Evolutionary conservation across 2,888 invertebrate genomes (phyloP), one percentile per base, ranked within the genome.

Genomic region (Dione juno): DNA sequence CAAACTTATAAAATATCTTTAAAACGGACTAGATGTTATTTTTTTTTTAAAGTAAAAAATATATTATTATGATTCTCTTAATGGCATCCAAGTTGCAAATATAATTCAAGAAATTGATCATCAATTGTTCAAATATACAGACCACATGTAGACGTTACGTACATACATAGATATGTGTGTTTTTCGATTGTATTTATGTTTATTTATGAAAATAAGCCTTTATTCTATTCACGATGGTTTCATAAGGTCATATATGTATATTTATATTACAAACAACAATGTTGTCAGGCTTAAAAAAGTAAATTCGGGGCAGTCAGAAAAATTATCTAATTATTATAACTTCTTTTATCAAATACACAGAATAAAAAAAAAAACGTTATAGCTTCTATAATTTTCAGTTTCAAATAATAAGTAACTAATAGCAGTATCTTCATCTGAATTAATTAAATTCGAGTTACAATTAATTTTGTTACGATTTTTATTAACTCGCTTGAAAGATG

Each of bases 151-250:
- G 59, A 68, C 70, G 67, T 66, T 67, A 37, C 14, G 14, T n/a
- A 59, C 35, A 45, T 35, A 57, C n/a, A 54, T 54, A 54, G 11
- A 57, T 64, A 68, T 59, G 19, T 53, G 45, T 45, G 61, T 64
- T 48, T 14, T 74, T 66, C 69, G 50, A 61, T 57, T 69, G 69
- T 68, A 19, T 57, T 58, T 67, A 66, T 76, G 35, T 75, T 72
- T 78, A 64, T 74, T 75, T 77, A 75, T 75, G 73, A 73, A 76
- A 76, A 75, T 76, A 76, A 66, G 73, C 59, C 70, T 72, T 67
- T 71, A 74, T 75, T 75, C 69, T 69, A 66, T 66, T 66, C 69
- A 72, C 61, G 72, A 69, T 21, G 57, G 40, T 16, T 57, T 57
- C 16, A 16, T 57, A 57, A 40, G 16, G 57, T 11, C 11, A 16